Base-by-base conservation (phyloP, 2,797 vertebrate genomes). In the Poecilia wingei region DNA sequence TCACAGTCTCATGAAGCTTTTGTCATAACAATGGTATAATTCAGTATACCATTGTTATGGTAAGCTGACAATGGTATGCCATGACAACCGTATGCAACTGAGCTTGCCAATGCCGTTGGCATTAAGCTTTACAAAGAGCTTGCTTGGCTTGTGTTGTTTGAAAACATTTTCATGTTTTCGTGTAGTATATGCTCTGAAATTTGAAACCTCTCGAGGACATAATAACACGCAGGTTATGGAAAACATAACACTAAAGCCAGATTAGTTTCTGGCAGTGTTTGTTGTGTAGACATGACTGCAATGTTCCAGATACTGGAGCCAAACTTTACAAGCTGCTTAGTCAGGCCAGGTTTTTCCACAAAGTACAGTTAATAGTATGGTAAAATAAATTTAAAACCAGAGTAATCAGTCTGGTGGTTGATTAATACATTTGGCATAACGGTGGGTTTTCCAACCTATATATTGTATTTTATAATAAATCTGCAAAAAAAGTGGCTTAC, bases 261-360 rank as follows among this genome's bases (percentile, higher is more conserved):
- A 76, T 78, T 71, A 25, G 39, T 43, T 57, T 43, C 81, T 49
- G 81, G 79, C 64, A 25, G 55, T 81, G 82, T 85, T 91, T 88
- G 79, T 77, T 79, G 70, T 84, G 80, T 69, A 86, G 85, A 91
- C 81, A 81, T 79, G 77, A 72, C 84, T 82, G 51, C 76, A 28
- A 80, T 84, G 79, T 77, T 81, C 83, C 82, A 81, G 68, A 83
- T 77, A 69, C 28, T 64, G 80, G 77, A 83, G 68, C 76, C 82
- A 91, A 82, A 78, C 74, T 70, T 82, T 36, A 70, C 76, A 51
- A 79, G 49, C 75, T 73, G 59, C 68, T 82, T 39, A 41, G 68
- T 80, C 78, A 83, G 78, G 89, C 36, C 84, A 84, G 47, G 79
- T 83, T 87, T 83, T 78, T 75, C 79, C 82, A 77, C 84, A 80